Evolutionary conservation across 2,888 invertebrate genomes (phyloP).

Genomic region (Drosophila tanythrix): DNA sequence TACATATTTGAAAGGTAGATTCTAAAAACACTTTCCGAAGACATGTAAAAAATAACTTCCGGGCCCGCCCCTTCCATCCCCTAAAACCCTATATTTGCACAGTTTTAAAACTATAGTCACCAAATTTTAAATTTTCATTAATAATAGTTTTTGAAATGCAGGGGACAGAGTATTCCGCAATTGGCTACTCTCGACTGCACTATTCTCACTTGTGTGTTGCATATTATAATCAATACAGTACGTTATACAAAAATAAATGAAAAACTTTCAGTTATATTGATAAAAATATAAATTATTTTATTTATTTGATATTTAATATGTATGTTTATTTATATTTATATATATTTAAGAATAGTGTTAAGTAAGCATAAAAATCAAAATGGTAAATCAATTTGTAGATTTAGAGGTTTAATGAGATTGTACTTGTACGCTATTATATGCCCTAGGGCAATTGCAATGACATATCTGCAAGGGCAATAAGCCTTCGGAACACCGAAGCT

Average conservation of each 20-base stretch:
- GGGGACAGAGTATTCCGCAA: neutral
- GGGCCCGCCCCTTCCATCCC: neutral
- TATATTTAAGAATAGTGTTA: neutral
- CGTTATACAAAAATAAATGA: neutral
- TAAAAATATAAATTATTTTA: neutral
- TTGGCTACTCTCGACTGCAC: neutral
- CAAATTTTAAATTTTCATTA: neutral
- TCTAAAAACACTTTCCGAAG: neutral
- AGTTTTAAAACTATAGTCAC: neutral
- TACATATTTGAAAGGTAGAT: neutral
- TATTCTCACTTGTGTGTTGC: neutral
- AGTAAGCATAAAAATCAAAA: neutral
- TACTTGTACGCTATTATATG: neutral
- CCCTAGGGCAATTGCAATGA: neutral
- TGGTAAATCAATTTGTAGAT: neutral
- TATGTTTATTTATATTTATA: neutral
- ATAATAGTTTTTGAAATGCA: neutral
- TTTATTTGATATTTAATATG: neutral
- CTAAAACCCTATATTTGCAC: neutral
- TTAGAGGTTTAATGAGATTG: neutral
- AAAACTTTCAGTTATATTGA: neutral
- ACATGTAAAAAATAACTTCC: neutral
- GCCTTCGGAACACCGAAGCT: slow-evolving; percentile 1
- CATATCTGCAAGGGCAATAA: slow-evolving; percentile 15
- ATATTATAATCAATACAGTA: neutral